phyloP scores from a whole-genome alignment of 2,113 vertebrate genomes.

The Pterophyllum scalare region DNA sequence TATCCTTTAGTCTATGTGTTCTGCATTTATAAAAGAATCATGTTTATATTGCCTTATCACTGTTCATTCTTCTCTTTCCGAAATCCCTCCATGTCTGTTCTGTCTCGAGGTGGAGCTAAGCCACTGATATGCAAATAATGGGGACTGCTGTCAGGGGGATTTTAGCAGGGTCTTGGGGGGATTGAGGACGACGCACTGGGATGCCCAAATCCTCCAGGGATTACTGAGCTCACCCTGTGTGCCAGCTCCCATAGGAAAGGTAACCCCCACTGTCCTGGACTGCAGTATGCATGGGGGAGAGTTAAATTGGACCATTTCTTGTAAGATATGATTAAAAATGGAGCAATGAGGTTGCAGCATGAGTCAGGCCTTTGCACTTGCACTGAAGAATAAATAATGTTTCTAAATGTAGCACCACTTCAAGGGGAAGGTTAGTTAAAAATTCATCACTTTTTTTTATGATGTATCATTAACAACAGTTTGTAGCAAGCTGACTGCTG shows the following conservation, averaged over 20 bases:
- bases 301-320: slow-evolving; percentile 19
- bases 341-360: neutral
- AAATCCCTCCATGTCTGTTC: slow-evolving; percentile 33
- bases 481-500: slow-evolving; percentile 4
- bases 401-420: neutral
- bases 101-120: slow-evolving; percentile 46
- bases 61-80: neutral
- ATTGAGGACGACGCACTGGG: slow-evolving; percentile 59
- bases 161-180: slow-evolving; percentile 37
- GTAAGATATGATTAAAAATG: slow-evolving; percentile 21
- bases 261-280: neutral
- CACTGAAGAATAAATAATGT: neutral
- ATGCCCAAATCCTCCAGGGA: slow-evolving; percentile 56
- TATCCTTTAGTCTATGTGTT: neutral
- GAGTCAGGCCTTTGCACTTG: neutral
- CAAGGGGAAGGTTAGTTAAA: slow-evolving; percentile 19
- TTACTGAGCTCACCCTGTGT: slow-evolving; percentile 53
- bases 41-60: slow-evolving; percentile 6
- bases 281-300: neutral
- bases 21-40: neutral
- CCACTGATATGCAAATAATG: slow-evolving; percentile 52
- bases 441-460: slow-evolving; percentile 1
- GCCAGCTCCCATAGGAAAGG: slow-evolving; percentile 13
- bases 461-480: slow-evolving; percentile 14
- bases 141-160: slow-evolving; percentile 47